A percentile compares a stretch with the other conserved stretches of the same genome.
Conservation (phyloP, 1,140 invertebrate species). For the Hyles euphorbiae region DNA sequence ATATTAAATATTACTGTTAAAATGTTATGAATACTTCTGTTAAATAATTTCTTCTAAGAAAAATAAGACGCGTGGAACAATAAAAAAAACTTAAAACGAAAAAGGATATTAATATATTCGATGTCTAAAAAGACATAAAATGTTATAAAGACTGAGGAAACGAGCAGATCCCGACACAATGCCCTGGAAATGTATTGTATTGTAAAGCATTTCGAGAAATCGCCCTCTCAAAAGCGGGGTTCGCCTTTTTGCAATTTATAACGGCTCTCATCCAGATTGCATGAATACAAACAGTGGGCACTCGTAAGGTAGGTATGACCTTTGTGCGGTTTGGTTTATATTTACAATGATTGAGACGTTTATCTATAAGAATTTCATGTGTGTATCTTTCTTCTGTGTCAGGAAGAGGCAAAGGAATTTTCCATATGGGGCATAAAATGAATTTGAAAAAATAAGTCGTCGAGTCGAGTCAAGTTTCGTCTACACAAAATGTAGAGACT, state of each 20-base stretch:
- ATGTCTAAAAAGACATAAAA: constrained; percentile 26
- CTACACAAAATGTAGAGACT: too few relatives aligned
- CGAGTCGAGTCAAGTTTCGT: too few relatives aligned
- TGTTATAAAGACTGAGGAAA: constrained; percentile 42
- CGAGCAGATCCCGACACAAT: constrained; percentile 52
- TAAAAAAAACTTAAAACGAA: background rate
- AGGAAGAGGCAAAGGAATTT: too few relatives aligned
- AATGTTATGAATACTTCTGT: too few relatives aligned
- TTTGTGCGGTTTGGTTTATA: constrained; percentile 30
- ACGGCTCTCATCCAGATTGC: constrained; percentile 55
- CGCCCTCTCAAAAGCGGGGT: constrained; percentile 54
- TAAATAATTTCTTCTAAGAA: too few relatives aligned
- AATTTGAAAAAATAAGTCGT: too few relatives aligned
- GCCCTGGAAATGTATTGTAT: constrained; percentile 44
- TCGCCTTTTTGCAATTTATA: constrained; percentile 67
- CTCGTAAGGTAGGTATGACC: constrained; percentile 18
- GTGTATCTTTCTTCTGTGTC: too few relatives aligned
- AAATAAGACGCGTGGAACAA: too few relatives aligned
- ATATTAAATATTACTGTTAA: too few relatives aligned
- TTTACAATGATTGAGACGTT: constrained; percentile 26
- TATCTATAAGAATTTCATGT: background rate
- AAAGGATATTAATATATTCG: background rate
- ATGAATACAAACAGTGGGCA: constrained; percentile 42
- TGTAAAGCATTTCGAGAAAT: constrained; percentile 63
- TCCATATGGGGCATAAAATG: too few relatives aligned